Percentiles rank a stretch among this genome's conserved stretches.
Conservation (phyloP, 2,797 vertebrate species). For the Avahi laniger region DNA sequence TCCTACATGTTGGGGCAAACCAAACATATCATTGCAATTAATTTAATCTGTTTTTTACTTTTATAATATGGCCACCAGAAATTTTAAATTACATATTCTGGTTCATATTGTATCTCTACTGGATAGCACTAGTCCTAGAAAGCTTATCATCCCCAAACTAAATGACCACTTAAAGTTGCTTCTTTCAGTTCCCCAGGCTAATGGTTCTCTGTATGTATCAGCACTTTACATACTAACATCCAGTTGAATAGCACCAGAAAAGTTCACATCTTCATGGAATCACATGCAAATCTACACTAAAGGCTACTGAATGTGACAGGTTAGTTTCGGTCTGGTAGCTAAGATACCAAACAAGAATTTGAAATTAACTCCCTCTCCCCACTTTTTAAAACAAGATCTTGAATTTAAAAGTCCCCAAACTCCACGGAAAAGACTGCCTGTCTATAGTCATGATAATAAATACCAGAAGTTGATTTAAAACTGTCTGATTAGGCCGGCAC, state of each 20-base stretch:
- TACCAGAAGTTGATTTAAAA: background rate
- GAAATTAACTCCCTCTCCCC: background rate
- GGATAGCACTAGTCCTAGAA: background rate
- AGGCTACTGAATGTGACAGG: background rate
- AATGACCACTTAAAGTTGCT: background rate
- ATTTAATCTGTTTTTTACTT: background rate
- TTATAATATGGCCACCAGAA: background rate
- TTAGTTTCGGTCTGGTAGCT: background rate
- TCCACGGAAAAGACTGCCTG: background rate
- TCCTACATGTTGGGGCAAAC: background rate
- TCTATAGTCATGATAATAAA: background rate
- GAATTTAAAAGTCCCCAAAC: background rate
- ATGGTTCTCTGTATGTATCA: background rate
- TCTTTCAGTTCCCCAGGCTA: background rate
- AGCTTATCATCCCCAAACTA: background rate
- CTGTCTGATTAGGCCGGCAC: background rate
- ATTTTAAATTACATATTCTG: background rate
- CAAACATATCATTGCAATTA: background rate
- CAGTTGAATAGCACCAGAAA: constrained; percentile 32
- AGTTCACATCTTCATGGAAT: background rate
- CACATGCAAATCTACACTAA: background rate
- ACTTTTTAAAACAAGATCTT: background rate
- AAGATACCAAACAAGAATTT: constrained; percentile 8
- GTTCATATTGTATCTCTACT: constrained; percentile 2
- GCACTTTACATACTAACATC: constrained; percentile 25